Conservation (phyloP, 2,888 invertebrate genomes). For the Punctoribates punctum region DNA sequence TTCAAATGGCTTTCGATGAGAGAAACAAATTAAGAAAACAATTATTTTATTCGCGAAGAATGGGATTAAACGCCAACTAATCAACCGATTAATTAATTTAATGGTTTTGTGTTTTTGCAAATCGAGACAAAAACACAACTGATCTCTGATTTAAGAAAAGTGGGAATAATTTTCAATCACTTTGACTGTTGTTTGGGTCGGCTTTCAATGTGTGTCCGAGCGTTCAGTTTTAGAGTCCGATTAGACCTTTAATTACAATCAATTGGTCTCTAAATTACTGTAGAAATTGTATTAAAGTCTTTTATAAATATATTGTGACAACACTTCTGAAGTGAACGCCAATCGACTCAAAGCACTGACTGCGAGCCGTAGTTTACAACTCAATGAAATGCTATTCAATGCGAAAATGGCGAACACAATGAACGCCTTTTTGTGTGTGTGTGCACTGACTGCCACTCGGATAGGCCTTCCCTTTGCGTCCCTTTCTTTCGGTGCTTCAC, state of each 20-base stretch:
- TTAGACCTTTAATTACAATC: no score
- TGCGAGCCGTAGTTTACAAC: not conserved
- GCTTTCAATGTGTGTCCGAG: not conserved
- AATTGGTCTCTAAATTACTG: no score
- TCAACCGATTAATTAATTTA: not conserved
- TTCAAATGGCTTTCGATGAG: slow-evolving; percentile 21
- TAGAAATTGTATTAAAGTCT: no score
- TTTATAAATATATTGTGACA: no score
- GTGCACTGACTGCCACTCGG: not conserved
- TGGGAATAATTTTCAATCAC: not conserved
- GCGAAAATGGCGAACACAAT: slow-evolving; percentile 32
- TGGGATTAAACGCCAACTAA: no score
- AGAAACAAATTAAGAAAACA: not conserved
- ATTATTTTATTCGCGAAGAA: not conserved
- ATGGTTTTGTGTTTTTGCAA: slow-evolving; percentile 13
- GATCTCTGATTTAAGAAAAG: no score
- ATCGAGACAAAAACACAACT: no score
- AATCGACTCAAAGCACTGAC: no score
- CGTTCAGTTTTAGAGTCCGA: no score
- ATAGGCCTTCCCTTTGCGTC: slow-evolving; percentile 17
- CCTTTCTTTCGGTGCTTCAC: slow-evolving; percentile 24
- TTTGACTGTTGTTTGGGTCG: not conserved
- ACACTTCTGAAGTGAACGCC: no score
- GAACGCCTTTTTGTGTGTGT: slow-evolving; percentile 25
- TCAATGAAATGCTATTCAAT: not conserved